Conservation (phyloP, 2,113 vertebrate species). For the Grus americana region DNA sequence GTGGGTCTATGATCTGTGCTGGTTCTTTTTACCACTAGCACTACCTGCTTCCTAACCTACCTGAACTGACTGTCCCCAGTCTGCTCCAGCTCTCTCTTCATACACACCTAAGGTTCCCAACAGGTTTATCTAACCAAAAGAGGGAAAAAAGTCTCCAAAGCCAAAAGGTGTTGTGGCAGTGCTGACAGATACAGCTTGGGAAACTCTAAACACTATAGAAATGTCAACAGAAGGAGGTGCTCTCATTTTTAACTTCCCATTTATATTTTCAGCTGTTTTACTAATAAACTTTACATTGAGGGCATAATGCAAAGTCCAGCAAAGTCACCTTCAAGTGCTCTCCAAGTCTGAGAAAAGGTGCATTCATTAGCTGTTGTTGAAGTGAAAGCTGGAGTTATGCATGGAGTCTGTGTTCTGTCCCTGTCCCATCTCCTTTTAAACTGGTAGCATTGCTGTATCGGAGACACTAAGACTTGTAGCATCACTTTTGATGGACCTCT, state of each 20-base stretch:
- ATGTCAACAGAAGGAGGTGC: neutral
- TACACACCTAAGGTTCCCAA: neutral
- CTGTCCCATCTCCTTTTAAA: neutral
- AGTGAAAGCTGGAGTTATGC: neutral
- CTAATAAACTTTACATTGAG: neutral
- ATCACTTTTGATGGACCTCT: neutral
- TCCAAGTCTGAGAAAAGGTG: neutral
- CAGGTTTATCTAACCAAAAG: neutral
- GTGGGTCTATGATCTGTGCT: no score
- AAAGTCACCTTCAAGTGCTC: neutral
- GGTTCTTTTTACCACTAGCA: neutral
- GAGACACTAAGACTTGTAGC: neutral
- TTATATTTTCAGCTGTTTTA: neutral
- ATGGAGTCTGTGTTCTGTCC: neutral
- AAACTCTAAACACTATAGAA: neutral
- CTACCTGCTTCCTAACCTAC: neutral
- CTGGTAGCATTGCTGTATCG: fast-evolving
- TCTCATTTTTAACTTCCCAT: neutral
- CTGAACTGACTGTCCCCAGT: neutral
- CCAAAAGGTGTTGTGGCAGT: neutral
- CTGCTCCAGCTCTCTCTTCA: neutral
- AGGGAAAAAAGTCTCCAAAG: neutral
- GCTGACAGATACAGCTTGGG: neutral
- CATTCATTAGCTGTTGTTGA: neutral
- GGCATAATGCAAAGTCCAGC: neutral